These are phyloP conservation scores for Heterochromis multidens DNA, from an alignment of 2,113 vertebrate genomes.

Conservation along the genomic window DNA sequence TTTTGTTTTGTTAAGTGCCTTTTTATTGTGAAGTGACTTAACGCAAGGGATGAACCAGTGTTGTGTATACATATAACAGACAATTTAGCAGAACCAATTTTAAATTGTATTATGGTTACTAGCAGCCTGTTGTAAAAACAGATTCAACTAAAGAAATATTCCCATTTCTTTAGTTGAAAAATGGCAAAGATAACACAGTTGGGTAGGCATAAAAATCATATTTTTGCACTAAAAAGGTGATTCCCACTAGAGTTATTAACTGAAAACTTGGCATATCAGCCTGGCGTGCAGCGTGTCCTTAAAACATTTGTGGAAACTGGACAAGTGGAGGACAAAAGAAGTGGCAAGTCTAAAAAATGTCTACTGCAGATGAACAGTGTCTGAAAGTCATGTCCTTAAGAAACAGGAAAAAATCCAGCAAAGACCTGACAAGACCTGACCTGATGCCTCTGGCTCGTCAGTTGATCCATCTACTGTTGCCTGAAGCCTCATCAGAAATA, in stretches of 20 bases:
- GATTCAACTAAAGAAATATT: too few species aligned
- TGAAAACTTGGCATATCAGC: background rate
- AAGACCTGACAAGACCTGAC: background rate
- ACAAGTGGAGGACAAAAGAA: background rate
- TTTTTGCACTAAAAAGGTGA: too few species aligned
- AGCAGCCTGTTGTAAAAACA: too few species aligned
- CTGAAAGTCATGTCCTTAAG: background rate
- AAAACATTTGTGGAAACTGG: background rate
- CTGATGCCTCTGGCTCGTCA: background rate
- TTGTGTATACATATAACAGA: background rate
- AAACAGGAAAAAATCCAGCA: background rate
- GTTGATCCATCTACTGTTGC: background rate
- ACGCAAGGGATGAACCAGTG: background rate
- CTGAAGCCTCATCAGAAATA: background rate
- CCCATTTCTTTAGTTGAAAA: too few species aligned
- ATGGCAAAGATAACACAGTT: too few species aligned
- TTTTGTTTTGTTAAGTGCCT: too few species aligned
- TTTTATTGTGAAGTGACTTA: too few species aligned
- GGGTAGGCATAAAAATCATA: too few species aligned
- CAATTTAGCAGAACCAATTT: too few species aligned
- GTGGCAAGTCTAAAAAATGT: background rate
- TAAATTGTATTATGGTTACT: too few species aligned
- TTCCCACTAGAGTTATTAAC: background rate
- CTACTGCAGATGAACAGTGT: background rate
- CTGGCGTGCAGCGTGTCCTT: background rate